Percentiles rank a stretch among this genome's conserved stretches.
Conservation (phyloP, 2,113 vertebrate genomes). For the Ammospiza caudacuta region DNA sequence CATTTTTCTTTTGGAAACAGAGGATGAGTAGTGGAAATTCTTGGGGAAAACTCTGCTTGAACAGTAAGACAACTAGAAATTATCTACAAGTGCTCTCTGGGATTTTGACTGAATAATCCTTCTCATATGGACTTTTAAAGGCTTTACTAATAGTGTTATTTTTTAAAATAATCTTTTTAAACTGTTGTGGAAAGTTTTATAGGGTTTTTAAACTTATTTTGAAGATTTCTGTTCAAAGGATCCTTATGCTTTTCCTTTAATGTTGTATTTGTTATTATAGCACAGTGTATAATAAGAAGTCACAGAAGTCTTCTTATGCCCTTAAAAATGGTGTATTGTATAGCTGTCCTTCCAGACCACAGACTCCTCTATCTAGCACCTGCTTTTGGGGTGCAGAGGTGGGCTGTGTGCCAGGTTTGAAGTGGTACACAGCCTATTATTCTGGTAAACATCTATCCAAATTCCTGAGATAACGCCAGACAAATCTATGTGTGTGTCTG, state of each 20-base stretch:
- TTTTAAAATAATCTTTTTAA: background rate
- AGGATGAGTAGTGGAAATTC: background rate
- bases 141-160: background rate
- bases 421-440: background rate
- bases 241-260: background rate
- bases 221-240: background rate
- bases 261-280: background rate
- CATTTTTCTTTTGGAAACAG: background rate
- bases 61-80: background rate
- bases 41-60: background rate
- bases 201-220: background rate
- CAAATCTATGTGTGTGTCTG: background rate
- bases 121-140: background rate
- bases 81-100: background rate
- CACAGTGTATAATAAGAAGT: background rate
- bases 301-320: background rate
- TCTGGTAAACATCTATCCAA: background rate
- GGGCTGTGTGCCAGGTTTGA: background rate
- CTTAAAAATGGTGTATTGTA: background rate
- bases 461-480: background rate
- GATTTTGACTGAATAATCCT: constrained; percentile 4
- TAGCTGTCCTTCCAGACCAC: background rate
- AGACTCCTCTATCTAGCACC: background rate
- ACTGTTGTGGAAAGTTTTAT: background rate
- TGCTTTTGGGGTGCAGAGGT: background rate